A percentile compares a stretch with the other conserved stretches of the same genome.
Evolutionary conservation across 2,888 invertebrate species (phyloP).

Genomic region (Thecophora atra): DNA sequence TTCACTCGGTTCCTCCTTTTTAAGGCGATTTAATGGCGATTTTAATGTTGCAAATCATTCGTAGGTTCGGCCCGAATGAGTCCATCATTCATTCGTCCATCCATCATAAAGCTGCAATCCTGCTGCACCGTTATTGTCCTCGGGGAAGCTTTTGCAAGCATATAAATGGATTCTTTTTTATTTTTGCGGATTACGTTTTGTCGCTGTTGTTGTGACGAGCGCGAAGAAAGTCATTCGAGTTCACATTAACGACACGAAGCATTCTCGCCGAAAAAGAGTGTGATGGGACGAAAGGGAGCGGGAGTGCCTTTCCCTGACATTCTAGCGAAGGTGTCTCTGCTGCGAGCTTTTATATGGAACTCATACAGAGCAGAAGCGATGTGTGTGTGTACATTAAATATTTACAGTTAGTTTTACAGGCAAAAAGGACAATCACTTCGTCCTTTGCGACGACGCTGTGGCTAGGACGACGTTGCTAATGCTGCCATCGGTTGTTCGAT

Average conservation of each 20-base stretch:
- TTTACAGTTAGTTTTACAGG: slow-evolving; percentile 66
- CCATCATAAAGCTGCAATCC: slow-evolving; percentile 37
- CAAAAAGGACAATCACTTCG: slow-evolving; percentile 64
- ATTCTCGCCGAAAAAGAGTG: neutral
- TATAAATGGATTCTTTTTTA: slow-evolving; percentile 1
- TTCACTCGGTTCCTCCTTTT: neutral
- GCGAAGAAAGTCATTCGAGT: slow-evolving; percentile 47
- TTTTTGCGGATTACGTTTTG: neutral
- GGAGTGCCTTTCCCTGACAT: neutral
- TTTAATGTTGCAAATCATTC: neutral
- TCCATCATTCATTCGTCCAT: slow-evolving; percentile 34
- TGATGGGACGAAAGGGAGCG: neutral
- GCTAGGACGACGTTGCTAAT: neutral
- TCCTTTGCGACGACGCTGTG: slow-evolving; percentile 23
- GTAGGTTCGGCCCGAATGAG: neutral
- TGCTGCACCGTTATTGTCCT: slow-evolving; percentile 34
- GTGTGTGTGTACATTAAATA: slow-evolving; percentile 59
- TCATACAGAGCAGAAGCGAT: neutral
- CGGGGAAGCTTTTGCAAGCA: neutral
- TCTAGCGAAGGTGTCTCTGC: slow-evolving; percentile 13
- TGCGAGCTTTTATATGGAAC: slow-evolving; percentile 13
- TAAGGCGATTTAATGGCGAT: neutral
- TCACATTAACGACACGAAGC: slow-evolving; percentile 44
- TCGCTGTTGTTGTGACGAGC: slow-evolving; percentile 13
- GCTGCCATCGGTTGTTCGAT: neutral